A percentile compares a stretch with the other conserved stretches of the same genome.
These are phyloP conservation scores for Labeo catla DNA, from an alignment of 2,113 vertebrate species.

Conservation along the genomic window DNA sequence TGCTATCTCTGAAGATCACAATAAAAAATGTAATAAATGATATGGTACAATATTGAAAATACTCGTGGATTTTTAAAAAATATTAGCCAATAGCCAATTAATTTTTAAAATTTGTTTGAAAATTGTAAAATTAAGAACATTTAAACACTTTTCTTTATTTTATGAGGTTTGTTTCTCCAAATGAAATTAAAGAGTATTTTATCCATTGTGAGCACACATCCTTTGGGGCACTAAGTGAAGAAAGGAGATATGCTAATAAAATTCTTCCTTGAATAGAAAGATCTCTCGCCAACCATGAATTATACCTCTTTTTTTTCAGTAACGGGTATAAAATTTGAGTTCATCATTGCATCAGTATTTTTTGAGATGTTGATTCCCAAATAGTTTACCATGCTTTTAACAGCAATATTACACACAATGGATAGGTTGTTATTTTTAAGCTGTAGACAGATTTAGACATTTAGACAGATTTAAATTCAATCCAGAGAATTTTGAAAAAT, in stretches of 20 bases:
- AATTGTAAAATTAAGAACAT: neutral
- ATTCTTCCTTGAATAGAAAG: no score
- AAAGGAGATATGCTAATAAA: no score
- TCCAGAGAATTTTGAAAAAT: no score
- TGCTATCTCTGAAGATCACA: no score
- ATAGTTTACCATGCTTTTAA: neutral
- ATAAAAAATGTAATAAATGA: no score
- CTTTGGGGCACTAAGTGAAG: no score
- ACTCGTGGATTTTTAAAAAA: no score
- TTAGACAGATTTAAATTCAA: no score
- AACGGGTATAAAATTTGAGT: neutral
- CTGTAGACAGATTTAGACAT: no score
- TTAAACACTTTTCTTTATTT: neutral
- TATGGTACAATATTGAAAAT: no score
- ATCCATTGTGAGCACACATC: neutral
- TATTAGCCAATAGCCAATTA: no score
- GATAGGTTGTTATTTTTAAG: no score
- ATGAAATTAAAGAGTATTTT: neutral
- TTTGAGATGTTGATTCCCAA: neutral
- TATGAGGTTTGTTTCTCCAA: conserved; percentile 4
- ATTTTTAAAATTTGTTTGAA: neutral
- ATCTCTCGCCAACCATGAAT: neutral
- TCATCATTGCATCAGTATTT: neutral
- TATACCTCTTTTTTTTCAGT: neutral
- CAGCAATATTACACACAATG: neutral